Conservation (phyloP, 2,797 vertebrate species). For the Sardinella longiceps region DNA sequence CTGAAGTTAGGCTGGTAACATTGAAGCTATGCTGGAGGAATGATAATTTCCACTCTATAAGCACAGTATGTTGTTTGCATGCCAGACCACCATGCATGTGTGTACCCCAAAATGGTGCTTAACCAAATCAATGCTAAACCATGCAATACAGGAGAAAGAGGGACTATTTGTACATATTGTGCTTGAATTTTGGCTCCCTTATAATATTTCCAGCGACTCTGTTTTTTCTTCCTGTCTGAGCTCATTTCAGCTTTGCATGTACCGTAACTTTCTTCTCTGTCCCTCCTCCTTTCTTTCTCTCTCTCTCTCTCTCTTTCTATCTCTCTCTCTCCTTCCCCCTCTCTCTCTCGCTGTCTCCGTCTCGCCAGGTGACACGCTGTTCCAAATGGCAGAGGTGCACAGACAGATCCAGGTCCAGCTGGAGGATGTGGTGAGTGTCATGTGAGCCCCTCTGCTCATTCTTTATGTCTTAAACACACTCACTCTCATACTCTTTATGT, state of each 20-base stretch:
- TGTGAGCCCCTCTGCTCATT: not conserved
- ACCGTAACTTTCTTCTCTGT: not conserved
- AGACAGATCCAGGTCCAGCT: constrained; percentile 86
- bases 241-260: not conserved
- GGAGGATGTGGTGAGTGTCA: constrained; percentile 81
- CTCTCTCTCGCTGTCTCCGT: not conserved
- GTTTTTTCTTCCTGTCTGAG: constrained; percentile 3
- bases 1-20: not conserved
- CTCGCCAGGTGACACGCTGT: constrained; percentile 80
- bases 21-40: not conserved
- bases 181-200: not conserved
- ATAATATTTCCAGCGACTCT: not conserved
- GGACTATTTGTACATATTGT: not conserved
- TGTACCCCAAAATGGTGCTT: not conserved
- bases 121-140: constrained; percentile 1
- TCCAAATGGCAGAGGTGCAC: constrained; percentile 89
- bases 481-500: not conserved
- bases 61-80: not conserved
- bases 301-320: not conserved
- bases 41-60: not conserved
- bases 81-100: not conserved
- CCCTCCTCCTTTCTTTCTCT: not conserved
- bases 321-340: not conserved
- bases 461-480: not conserved
- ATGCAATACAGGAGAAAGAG: not conserved